These are phyloP conservation scores for Porites rus DNA, from an alignment of 92 coral and sea anemone genomes.

Conservation along the genomic window DNA sequence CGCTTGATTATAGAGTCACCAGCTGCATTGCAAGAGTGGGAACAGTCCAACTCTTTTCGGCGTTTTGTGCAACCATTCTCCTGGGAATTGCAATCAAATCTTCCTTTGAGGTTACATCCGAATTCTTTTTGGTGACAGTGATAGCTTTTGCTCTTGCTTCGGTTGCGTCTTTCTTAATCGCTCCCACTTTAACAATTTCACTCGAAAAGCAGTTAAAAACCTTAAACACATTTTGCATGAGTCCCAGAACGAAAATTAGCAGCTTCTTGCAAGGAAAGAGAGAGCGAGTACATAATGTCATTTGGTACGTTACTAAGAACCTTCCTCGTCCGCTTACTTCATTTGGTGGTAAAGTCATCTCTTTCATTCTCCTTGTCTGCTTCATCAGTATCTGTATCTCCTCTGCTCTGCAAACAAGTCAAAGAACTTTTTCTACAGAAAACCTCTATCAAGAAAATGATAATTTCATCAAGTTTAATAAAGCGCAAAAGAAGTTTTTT, in stretches of 20 bases:
- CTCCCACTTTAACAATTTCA: not conserved
- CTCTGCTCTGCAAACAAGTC: not conserved
- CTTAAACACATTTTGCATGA: not conserved
- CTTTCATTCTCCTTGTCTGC: not conserved
- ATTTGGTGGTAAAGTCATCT: not conserved
- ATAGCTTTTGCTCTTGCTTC: conserved; percentile 15
- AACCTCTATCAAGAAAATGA: not conserved
- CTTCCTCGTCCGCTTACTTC: not conserved
- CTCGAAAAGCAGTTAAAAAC: not conserved
- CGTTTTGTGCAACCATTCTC: conserved; percentile 40
- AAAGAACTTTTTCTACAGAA: not conserved
- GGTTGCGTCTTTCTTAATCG: not conserved
- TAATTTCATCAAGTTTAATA: conserved; percentile 1
- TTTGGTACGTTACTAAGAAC: not conserved
- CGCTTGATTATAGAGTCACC: conserved; percentile 37
- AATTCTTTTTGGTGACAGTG: conserved; percentile 31
- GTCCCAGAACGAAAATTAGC: not conserved
- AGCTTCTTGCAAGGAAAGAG: not conserved
- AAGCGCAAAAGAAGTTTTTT: conserved; percentile 13
- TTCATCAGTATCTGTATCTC: conserved; percentile 3
- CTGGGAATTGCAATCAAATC: conserved; percentile 50
- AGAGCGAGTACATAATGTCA: not conserved
- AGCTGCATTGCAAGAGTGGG: conserved; percentile 54
- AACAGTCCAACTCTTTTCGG: conserved; percentile 18
- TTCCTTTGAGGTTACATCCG: conserved; percentile 52